These are phyloP conservation scores for Chionoecetes opilio DNA, from an alignment of 1,140 invertebrate genomes.

Conservation along the genomic window DNA sequence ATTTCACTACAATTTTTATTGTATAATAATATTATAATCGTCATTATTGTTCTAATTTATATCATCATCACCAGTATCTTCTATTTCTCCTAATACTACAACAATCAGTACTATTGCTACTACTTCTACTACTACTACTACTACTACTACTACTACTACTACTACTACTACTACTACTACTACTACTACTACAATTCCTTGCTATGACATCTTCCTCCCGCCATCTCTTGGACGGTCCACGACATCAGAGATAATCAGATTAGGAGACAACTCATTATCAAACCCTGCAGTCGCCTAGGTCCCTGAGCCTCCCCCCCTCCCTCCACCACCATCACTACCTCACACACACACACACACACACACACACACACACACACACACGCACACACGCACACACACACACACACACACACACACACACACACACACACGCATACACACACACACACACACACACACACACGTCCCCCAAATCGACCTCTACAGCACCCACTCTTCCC, in stretches of 20 bases:
- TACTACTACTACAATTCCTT: not conserved
- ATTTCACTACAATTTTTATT: too few relatives aligned
- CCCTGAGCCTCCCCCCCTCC: not conserved
- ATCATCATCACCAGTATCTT: not conserved
- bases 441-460: constrained; percentile 40
- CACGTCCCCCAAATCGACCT: constrained; percentile 19
- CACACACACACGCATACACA: constrained; percentile 23
- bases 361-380: constrained; percentile 40
- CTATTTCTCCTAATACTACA: not conserved
- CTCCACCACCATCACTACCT: not conserved
- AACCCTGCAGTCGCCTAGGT: constrained; percentile 44
- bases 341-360: not conserved
- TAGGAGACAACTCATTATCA: constrained; percentile 75
- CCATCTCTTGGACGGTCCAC: constrained; percentile 62
- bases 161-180: not conserved
- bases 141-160: not conserved
- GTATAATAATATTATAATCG: too few relatives aligned
- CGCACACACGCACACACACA: constrained; percentile 25
- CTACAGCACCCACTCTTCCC: not conserved
- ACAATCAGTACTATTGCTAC: not conserved
- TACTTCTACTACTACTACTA: not conserved
- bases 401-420: constrained; percentile 42
- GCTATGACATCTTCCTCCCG: not conserved
- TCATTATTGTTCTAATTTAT: not conserved
- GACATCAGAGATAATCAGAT: constrained; percentile 69